Percentiles rank a stretch among this genome's conserved stretches.
These are phyloP conservation scores for Pelochelys cantorii DNA, from an alignment of 2,797 vertebrate genomes.

Conservation along the genomic window DNA sequence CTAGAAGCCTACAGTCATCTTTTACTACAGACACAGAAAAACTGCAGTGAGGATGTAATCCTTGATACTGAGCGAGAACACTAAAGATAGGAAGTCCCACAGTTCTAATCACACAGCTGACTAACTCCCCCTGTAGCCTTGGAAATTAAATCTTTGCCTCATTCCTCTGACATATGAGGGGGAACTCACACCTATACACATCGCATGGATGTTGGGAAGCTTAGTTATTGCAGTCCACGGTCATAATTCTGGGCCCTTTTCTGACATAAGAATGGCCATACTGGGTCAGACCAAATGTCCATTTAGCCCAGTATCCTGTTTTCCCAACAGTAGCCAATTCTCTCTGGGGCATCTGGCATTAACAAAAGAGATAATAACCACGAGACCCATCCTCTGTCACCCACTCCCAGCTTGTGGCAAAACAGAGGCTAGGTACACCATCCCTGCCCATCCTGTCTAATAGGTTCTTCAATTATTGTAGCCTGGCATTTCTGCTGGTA, in stretches of 20 bases:
- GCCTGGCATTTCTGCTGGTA: too few species aligned
- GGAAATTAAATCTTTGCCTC: slow-evolving; percentile 12
- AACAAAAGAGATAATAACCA: too few species aligned
- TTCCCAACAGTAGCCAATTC: too few species aligned
- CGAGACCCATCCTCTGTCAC: too few species aligned
- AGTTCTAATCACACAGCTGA: not conserved
- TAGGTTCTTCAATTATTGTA: too few species aligned
- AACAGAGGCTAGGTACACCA: too few species aligned
- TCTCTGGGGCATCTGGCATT: too few species aligned
- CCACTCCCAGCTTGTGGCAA: too few species aligned
- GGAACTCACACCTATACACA: not conserved
- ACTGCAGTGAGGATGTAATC: not conserved
- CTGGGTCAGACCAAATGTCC: too few species aligned
- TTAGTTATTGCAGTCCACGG: not conserved
- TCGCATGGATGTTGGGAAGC: not conserved
- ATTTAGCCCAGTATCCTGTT: too few species aligned
- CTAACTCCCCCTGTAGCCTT: slow-evolving; percentile 17
- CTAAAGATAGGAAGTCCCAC: not conserved
- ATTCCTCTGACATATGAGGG: slow-evolving; percentile 1
- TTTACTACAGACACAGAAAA: not conserved
- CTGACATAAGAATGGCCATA: not conserved
- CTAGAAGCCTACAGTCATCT: not conserved
- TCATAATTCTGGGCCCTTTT: slow-evolving; percentile 14
- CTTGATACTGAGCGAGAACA: slow-evolving; percentile 30
- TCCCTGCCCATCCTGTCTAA: too few species aligned